Percentiles rank a stretch among this genome's conserved stretches.
These are phyloP conservation scores for Drosophila longiperda DNA, from an alignment of 2,888 invertebrate species.

Conservation along the genomic window DNA sequence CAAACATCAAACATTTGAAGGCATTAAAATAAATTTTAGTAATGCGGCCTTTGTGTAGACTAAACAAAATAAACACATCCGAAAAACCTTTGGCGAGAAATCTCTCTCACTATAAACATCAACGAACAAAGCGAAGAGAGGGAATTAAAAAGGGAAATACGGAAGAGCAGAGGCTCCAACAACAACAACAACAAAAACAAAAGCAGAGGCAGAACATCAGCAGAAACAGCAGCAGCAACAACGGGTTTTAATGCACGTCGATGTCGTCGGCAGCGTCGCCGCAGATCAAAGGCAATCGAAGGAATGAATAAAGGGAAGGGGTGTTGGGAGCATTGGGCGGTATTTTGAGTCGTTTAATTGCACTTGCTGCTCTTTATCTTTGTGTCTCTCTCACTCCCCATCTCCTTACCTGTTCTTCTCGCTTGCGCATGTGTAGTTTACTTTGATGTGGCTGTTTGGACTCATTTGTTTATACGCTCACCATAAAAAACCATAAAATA, in stretches of 20 bases:
- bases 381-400: background rate
- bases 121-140: slow-evolving; percentile 19
- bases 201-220: slow-evolving; percentile 47
- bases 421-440: slow-evolving; percentile 52
- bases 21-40: slow-evolving; percentile 76
- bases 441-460: slow-evolving; percentile 55
- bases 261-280: slow-evolving; percentile 69
- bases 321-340: slow-evolving; percentile 10
- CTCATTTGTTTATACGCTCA: slow-evolving; percentile 70
- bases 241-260: slow-evolving; percentile 72
- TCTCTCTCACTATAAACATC: slow-evolving; percentile 55
- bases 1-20: slow-evolving; percentile 73
- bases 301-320: slow-evolving; percentile 10
- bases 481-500: slow-evolving; percentile 78
- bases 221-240: slow-evolving; percentile 28
- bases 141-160: slow-evolving; percentile 39
- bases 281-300: slow-evolving; percentile 66
- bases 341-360: slow-evolving; percentile 68
- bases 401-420: slow-evolving; percentile 4
- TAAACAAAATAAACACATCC: slow-evolving; percentile 75
- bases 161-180: slow-evolving; percentile 64
- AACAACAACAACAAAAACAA: slow-evolving; percentile 13
- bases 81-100: slow-evolving; percentile 37
- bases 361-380: slow-evolving; percentile 66
- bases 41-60: slow-evolving; percentile 76